Percentiles rank a stretch among this genome's conserved stretches.
Evolutionary conservation across 2,113 vertebrate species (phyloP).

Genomic region (Willisornis vidua): DNA sequence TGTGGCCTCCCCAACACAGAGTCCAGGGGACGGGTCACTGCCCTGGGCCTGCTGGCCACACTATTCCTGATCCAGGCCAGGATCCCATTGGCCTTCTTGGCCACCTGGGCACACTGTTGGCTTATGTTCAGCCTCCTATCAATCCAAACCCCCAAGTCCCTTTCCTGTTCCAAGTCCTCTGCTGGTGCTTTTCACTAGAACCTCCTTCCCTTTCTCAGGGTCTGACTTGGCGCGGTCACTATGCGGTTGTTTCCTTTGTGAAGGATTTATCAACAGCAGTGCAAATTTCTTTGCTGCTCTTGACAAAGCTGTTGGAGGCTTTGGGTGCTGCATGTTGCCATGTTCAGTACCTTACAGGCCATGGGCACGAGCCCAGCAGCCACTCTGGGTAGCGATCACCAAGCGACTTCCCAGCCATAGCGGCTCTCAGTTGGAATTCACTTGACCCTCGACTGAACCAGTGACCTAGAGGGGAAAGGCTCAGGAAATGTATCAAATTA

Average conservation of each 20-base stretch:
- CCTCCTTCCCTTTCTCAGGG: background rate
- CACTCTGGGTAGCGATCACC: background rate
- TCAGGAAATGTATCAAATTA: background rate
- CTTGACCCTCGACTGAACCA: constrained; percentile 36
- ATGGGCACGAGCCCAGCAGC: background rate
- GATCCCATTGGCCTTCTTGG: no score
- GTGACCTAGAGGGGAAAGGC: constrained; percentile 31
- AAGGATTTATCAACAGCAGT: background rate
- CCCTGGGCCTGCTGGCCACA: no score
- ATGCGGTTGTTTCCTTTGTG: fast-evolving
- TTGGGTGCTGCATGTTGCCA: background rate
- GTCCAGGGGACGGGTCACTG: no score
- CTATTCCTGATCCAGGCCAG: no score
- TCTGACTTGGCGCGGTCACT: fast-evolving
- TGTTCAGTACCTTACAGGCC: background rate
- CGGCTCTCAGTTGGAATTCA: background rate
- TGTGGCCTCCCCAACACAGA: no score
- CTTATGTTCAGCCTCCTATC: no score
- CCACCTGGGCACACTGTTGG: no score
- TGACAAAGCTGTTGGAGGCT: background rate
- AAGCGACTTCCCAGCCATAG: background rate
- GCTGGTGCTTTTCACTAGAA: background rate
- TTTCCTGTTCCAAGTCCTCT: no score
- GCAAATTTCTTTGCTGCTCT: background rate
- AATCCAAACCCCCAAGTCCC: no score